Evolutionary conservation across 2,797 vertebrate genomes (phyloP), one percentile per base, ranked within the genome.

Genomic region (Brachyrhaphis roseni): DNA sequence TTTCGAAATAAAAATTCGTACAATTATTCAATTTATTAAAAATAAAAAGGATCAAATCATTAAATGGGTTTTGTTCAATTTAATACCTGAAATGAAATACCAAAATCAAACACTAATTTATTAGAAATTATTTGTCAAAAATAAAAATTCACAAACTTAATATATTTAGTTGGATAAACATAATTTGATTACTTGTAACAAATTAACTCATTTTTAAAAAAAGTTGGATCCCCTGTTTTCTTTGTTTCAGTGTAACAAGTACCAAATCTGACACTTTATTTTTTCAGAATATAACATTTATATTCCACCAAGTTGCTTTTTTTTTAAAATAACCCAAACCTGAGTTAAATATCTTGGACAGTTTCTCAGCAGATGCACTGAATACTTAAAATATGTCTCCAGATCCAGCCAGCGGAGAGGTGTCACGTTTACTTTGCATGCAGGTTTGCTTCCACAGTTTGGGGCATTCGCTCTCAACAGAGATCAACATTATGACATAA

Each of bases 401-500:
- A 83, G 53, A 8, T 46, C 57, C n/a, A 72, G 77, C 70, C 84
- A 75, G 82, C 73, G 18, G 72, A 82, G 81, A 86, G 71, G 77
- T 84, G 79, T 74, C 79, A 68, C 55, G 86, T 82, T 88, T 82
- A 82, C 84, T 80, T 73, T 79, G 80, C 80, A 76, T 81, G 80
- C 78, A 78, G 74, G 86, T 90, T 75, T 83, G 51, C 84, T 71
- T 79, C 82, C 77, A 82, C 83, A 11, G 79, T 74, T 71, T 8
- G 51, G 86, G 84, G 78, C 77, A 77, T 84, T 83, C 72, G 71
- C 77, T 51, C 84, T 83, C 82, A 79, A 78, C 81, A 83, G 88
- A 89, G 78, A 93, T 91, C 83, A 89, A 89, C 88, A 88, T 87
- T 84, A 78, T 79, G 87, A 91, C 83, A 89, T 82, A 80, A 80